Evolutionary conservation across 2,888 invertebrate genomes (phyloP).

Genomic region (Malthinus seriepunctatus): DNA sequence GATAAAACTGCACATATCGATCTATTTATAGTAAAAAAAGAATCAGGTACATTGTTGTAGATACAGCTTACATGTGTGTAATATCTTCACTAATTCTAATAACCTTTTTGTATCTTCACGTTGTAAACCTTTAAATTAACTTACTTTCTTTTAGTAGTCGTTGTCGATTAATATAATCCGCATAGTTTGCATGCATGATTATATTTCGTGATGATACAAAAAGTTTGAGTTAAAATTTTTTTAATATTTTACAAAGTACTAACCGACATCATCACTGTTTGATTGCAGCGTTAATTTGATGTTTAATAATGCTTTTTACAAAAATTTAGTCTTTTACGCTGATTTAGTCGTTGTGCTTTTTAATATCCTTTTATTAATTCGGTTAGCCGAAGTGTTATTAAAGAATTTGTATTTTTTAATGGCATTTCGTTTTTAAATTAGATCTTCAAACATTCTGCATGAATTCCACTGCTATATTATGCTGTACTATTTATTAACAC

Average conservation of each 20-base stretch:
- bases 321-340: constrained; percentile 33
- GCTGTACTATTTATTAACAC: constrained; percentile 42
- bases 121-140: neutral
- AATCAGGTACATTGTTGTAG: constrained; percentile 25
- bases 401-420: constrained; percentile 23
- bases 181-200: constrained; percentile 12
- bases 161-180: no score
- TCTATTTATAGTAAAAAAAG: constrained; percentile 1
- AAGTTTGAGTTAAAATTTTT: constrained; percentile 14
- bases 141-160: no score
- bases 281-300: constrained; percentile 43
- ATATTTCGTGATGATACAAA: constrained; percentile 23
- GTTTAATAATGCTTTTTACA: constrained; percentile 35
- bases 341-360: constrained; percentile 29
- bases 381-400: constrained; percentile 25
- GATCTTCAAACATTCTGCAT: constrained; percentile 58
- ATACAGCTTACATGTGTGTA: constrained; percentile 48
- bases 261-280: constrained; percentile 47
- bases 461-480: constrained; percentile 42
- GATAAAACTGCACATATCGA: constrained; percentile 18
- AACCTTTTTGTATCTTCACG: constrained; percentile 21
- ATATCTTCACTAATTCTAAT: constrained; percentile 42
- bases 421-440: constrained; percentile 27
- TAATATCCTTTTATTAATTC: constrained; percentile 28
- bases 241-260: constrained; percentile 33